Base-by-base conservation (phyloP, 2,113 vertebrate species). In the Rana temporaria region DNA sequence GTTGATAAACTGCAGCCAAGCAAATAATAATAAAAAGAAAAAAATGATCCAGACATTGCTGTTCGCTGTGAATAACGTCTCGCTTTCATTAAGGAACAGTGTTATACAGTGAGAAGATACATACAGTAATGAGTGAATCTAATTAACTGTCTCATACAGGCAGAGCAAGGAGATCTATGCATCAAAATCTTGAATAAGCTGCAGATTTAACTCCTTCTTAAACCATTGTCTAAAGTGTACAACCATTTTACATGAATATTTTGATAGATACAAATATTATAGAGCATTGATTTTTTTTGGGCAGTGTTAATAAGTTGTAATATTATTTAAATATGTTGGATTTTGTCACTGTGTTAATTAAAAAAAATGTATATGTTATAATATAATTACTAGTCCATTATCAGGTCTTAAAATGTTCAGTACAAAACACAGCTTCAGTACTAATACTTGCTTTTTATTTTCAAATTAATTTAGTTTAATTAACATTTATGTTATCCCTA, bases 21-120 rank as follows among this genome's bases (percentile, higher is more conserved):
- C 59, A 81, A 81, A 81, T 73, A 81, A 81, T 81, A 56, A 82
- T 82, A 74, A 82, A 62, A 70, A 71, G n/a, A 74, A 53, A 71
- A 82, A 82, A 42, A 66, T 55, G 42, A 81, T 81, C 57, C 48
- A 75, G 60, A 67, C 32, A 57, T 59, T 59, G 62, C 62, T 2
- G 60, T 74, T 73, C 11, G 42, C 15, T 75, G 60, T 74, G 80
- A 82, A 70, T 75, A 67, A 67, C 14, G 22, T 67, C 62, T 75
- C 18, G n/a, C 67, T 75, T 82, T 82, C 70, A 82, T 82, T 82
- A 66, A 57, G 52, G 34, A 75, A 82, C 71, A 57, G 52, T 59
- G 63, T 74, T 59, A 70, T 82, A 66, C 67, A n/a, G 80, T 75
- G 70, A 67, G 62, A 67, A 75, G 30, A 82, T 57, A 82, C 70